Evolutionary conservation across 2,888 invertebrate species (phyloP), one percentile per base, ranked within the genome.

Genomic region (Scaptomyza flava): DNA sequence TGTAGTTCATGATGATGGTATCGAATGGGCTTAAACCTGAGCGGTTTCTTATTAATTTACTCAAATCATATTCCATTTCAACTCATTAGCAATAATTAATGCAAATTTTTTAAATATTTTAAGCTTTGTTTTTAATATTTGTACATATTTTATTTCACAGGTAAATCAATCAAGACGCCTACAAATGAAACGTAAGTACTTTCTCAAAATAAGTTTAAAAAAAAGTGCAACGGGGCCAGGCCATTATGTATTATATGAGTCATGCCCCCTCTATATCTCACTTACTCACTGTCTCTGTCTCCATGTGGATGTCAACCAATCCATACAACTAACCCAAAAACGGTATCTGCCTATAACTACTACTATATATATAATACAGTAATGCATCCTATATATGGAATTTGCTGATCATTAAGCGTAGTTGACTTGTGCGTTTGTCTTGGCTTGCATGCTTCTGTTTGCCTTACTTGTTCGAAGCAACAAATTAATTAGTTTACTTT

Each of bases 181-280:
- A 90, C 91, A 72, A 91, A 90, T 48, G 91, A 92, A 91, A 91
- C 92, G 91, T 92, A 91, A 91, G 91, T 91, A 87, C 38, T 42
- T 31, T 14, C 14, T 38, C 11, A 77, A 81, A 85, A 87, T 79
- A 70, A 72, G 60, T 69, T 62, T n/a, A n/a, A n/a, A 17, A 17
- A 53, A 69, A 68, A 68, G 75, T 75, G 75, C 75, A 75, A 75
- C 75, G 73, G 77, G 77, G 57, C 57, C 60, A 72, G 59, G 77
- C 42, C 73, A 74, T 67, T 46, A 17, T 36, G 36, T 6, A 14
- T 38, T 42, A 45, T 27, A 51, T 51, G 51, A 62, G 41, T 58
- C 74, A 77, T 67, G 43, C 67, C 54, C 65, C 54, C 65, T 17
- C n/a, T n/a, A n/a, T n/a, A 11, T 38, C 61, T 42, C 23, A n/a